Conservation (phyloP, 2,888 invertebrate species). For the Pardosa pseudoannulata region DNA sequence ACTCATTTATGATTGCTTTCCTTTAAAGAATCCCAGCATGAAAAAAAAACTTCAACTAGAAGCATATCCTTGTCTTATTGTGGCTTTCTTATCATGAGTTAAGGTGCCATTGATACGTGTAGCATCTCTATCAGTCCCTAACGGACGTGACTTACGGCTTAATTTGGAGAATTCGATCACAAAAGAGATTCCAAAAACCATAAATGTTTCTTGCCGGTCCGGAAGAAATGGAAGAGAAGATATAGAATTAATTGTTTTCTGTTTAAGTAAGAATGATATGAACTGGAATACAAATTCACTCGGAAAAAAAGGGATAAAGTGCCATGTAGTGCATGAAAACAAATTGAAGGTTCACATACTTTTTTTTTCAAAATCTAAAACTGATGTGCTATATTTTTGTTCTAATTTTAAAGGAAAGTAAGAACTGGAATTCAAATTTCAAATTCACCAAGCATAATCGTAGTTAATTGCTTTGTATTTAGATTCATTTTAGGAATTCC, state of each 20-base stretch:
- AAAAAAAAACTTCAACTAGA: slow-evolving; percentile 26
- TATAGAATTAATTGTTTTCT: neutral
- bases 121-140: slow-evolving; percentile 33
- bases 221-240: neutral
- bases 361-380: no score
- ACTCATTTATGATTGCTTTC: no score
- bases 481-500: no score
- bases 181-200: neutral
- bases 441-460: no score
- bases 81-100: slow-evolving; percentile 23
- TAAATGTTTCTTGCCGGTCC: neutral
- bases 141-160: slow-evolving; percentile 44
- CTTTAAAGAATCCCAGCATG: neutral
- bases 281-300: no score
- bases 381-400: no score
- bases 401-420: no score
- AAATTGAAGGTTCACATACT: no score
- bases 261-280: neutral
- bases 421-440: no score
- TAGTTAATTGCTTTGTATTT: no score
- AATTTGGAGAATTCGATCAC: slow-evolving; percentile 57
- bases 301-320: no score
- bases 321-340: no score
- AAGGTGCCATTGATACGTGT: slow-evolving; percentile 40
- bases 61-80: slow-evolving; percentile 6